Conservation (phyloP, 2,888 invertebrate genomes). For the Orthonevra nobilis region DNA sequence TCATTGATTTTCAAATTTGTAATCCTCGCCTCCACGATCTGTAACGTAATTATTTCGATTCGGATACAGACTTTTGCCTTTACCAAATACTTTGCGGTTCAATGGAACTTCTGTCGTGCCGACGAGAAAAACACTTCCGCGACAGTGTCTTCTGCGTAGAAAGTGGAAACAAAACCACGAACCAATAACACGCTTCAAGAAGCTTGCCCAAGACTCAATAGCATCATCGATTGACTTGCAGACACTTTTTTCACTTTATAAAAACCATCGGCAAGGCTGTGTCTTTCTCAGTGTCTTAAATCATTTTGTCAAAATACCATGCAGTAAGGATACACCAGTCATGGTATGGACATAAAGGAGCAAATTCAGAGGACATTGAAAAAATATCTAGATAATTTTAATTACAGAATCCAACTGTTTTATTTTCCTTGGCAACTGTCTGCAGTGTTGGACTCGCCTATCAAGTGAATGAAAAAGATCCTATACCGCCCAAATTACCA, state of each 20-base stretch:
- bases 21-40: no score
- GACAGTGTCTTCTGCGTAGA: not conserved
- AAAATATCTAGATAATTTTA: not conserved
- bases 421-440: conserved; percentile 11
- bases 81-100: no score
- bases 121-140: not conserved
- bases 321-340: conserved; percentile 27
- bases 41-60: no score
- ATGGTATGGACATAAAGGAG: conserved; percentile 42
- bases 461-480: conserved; percentile 48
- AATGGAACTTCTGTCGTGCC: no score
- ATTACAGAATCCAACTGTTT: conserved; percentile 23
- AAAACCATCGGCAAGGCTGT: conserved; percentile 15
- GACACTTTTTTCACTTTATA: no score
- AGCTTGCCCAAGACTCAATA: not conserved
- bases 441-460: conserved; percentile 22
- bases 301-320: conserved; percentile 16
- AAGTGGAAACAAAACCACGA: conserved; percentile 49
- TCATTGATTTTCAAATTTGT: no score
- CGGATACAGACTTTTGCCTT: no score
- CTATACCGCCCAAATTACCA: conserved; percentile 19
- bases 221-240: no score
- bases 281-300: conserved; percentile 28
- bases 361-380: no score
- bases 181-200: conserved; percentile 41